Evolutionary conservation across 1,140 invertebrate species (phyloP).

Genomic region (Drosophila dunni): DNA sequence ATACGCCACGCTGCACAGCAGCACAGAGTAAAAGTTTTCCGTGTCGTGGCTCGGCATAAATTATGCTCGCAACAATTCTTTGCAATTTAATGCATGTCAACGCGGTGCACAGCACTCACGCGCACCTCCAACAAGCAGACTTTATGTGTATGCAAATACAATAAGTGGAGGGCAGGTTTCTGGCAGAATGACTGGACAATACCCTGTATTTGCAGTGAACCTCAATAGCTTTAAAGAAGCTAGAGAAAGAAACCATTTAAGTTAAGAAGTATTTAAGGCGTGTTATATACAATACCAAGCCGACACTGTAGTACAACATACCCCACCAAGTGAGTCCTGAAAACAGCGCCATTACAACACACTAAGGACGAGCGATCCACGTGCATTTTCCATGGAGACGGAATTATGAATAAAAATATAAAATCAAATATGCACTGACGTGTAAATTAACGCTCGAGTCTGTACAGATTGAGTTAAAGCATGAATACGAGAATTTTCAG

Average conservation of each 20-base stretch:
- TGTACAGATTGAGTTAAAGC: constrained; percentile 48
- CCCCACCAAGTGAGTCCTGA: background rate
- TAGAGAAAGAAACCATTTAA: too few species aligned
- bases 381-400: constrained; percentile 34
- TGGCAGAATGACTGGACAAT: background rate
- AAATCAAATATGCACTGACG: constrained; percentile 77
- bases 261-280: too few species aligned
- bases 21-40: background rate
- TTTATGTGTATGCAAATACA: constrained; percentile 28
- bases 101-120: constrained; percentile 36
- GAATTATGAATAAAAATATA: constrained; percentile 69
- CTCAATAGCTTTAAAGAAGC: too few species aligned
- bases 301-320: background rate
- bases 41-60: constrained; percentile 33
- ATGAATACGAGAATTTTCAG: constrained; percentile 15
- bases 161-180: background rate
- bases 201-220: constrained; percentile 13
- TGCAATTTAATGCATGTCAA: constrained; percentile 75
- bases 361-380: constrained; percentile 9
- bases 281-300: background rate
- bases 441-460: constrained; percentile 72
- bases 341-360: background rate
- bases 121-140: constrained; percentile 4
- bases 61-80: constrained; percentile 62
- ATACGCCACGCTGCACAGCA: constrained; percentile 58